phyloP scores from a whole-genome alignment of 2,888 invertebrate genomes.

The Eupithecia pulchellata region DNA sequence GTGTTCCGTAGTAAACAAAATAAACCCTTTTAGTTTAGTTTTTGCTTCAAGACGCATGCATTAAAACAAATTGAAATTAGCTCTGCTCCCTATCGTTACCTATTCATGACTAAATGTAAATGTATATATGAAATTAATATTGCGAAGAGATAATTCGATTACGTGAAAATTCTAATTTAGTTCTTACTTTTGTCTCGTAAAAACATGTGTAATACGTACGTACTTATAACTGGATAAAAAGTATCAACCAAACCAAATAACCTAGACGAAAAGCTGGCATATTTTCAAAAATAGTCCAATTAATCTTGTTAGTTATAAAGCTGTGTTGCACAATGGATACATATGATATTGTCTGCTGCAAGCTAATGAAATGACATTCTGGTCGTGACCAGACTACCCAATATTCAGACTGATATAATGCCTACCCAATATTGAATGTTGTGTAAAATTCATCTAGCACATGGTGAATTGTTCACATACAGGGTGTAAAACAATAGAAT shows the following conservation, averaged over 20 bases:
- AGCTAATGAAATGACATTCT: constrained; percentile 59
- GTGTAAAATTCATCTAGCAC: not conserved
- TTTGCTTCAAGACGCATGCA: not conserved
- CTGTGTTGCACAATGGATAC: constrained; percentile 32
- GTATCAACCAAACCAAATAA: constrained; percentile 6
- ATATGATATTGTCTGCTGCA: constrained; percentile 38
- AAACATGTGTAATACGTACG: too few species aligned
- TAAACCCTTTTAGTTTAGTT: not conserved
- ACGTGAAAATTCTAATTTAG: not conserved
- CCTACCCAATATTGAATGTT: not conserved
- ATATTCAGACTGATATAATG: constrained; percentile 30
- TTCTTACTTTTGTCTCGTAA: not conserved
- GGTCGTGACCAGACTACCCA: constrained; percentile 48
- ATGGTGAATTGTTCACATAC: not conserved
- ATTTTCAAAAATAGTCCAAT: constrained; percentile 5
- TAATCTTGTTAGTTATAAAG: constrained; percentile 16
- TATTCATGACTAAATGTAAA: not conserved
- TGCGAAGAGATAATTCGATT: not conserved
- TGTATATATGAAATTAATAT: not conserved
- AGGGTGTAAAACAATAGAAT: not conserved
- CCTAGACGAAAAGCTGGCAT: not conserved
- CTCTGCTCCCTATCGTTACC: not conserved
- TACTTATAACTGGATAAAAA: not conserved
- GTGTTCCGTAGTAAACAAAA: not conserved
- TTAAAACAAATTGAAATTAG: not conserved